These are phyloP conservation scores for Marisa cornuarietis DNA, from an alignment of 1,140 invertebrate species.

Conservation along the genomic window DNA sequence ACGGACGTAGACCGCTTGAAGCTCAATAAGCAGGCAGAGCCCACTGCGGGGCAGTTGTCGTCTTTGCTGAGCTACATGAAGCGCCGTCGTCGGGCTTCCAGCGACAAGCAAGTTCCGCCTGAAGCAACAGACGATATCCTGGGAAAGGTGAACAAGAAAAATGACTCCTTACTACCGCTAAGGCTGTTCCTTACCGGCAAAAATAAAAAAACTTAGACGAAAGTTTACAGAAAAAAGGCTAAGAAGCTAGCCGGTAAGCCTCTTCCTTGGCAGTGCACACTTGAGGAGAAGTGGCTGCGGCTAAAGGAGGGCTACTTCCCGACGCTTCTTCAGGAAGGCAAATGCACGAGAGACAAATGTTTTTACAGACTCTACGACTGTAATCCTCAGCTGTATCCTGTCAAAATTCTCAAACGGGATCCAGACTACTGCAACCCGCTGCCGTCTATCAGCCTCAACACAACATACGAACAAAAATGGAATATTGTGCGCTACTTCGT, in stretches of 20 bases:
- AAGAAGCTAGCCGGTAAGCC: conserved; percentile 31
- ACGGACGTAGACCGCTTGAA: conserved; percentile 3
- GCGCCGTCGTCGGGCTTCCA: conserved; percentile 27
- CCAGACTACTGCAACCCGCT: conserved; percentile 52
- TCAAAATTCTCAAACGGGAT: conserved; percentile 48
- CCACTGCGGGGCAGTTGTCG: neutral
- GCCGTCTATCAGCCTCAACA: conserved; percentile 38
- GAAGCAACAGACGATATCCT: conserved; percentile 13
- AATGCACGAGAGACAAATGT: conserved; percentile 48
- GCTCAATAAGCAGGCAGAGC: no score
- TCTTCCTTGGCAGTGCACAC: conserved; percentile 50
- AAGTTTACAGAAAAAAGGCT: conserved; percentile 35
- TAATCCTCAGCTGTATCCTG: conserved; percentile 44
- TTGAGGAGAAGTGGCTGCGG: conserved; percentile 31
- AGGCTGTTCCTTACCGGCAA: conserved; percentile 25
- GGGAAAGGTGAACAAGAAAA: conserved; percentile 30
- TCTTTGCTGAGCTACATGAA: conserved; percentile 27
- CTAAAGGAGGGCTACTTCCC: conserved; percentile 49
- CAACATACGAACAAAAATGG: conserved; percentile 54
- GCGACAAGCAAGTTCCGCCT: neutral
- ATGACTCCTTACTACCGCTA: conserved; percentile 26
- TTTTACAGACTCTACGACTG: conserved; percentile 53
- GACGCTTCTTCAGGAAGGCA: conserved; percentile 37
- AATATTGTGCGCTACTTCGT: conserved; percentile 37
- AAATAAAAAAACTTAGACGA: conserved; percentile 35